Evolutionary conservation across 2,888 invertebrate genomes (phyloP).

Genomic region (Sarcophaga variegata): DNA sequence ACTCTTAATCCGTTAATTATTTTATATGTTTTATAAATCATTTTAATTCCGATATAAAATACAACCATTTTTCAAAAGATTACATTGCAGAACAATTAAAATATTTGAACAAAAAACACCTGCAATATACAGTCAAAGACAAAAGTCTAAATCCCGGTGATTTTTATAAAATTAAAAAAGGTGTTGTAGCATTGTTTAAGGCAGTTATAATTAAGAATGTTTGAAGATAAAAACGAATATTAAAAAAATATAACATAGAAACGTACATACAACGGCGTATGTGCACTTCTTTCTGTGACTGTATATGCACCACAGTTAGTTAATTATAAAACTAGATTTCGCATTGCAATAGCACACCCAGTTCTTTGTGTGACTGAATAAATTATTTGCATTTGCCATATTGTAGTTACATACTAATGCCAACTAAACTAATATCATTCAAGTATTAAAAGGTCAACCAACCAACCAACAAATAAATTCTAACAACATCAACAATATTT

Average conservation of each 20-base stretch:
- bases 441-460: conserved; percentile 45
- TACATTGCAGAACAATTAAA: not conserved
- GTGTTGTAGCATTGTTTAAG: too few relatives aligned
- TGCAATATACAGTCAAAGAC: too few relatives aligned
- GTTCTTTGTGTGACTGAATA: conserved; percentile 22
- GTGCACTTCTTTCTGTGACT: not conserved
- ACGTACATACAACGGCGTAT: too few relatives aligned
- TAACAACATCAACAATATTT: not conserved
- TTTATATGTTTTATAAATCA: conserved; percentile 1
- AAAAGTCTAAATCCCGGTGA: too few relatives aligned
- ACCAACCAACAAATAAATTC: not conserved
- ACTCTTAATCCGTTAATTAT: conserved; percentile 26
- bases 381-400: not conserved
- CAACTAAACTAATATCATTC: conserved; percentile 31
- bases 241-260: too few relatives aligned
- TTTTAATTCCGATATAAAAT: conserved; percentile 24
- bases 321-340: conserved; percentile 2
- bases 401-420: conserved; percentile 14
- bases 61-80: not conserved
- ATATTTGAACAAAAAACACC: too few relatives aligned
- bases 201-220: too few relatives aligned
- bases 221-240: too few relatives aligned
- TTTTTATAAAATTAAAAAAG: too few relatives aligned
- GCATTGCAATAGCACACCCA: conserved; percentile 41
- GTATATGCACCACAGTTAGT: not conserved